Percentiles rank a stretch among this genome's conserved stretches.
Evolutionary conservation across 2,113 vertebrate genomes (phyloP).

Genomic region (Solea solea): DNA sequence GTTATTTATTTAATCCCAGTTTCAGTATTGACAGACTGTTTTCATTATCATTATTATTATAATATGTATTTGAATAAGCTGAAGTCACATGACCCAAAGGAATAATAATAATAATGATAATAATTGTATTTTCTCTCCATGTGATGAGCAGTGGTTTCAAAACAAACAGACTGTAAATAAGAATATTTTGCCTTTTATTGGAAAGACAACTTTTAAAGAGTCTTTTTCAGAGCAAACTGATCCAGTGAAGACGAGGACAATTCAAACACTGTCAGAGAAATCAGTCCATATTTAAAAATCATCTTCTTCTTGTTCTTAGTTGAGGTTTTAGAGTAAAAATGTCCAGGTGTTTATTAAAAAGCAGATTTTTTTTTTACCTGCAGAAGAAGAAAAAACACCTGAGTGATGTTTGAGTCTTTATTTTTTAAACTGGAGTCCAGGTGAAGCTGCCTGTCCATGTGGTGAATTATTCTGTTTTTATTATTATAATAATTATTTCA

Average conservation of each 20-base stretch:
- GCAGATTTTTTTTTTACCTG: conserved; percentile 19
- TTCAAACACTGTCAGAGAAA: no score
- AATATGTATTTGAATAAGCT: conserved; percentile 33
- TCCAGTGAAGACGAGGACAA: conserved; percentile 27
- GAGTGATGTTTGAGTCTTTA: not conserved
- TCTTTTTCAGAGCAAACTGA: conserved; percentile 53
- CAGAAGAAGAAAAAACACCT: not conserved
- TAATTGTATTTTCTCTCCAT: conserved; percentile 40
- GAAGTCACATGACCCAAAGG: conserved; percentile 41
- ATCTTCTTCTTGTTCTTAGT: conserved; percentile 52
- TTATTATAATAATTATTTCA: conserved; percentile 73
- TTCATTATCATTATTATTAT: conserved; percentile 43
- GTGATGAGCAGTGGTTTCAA: conserved; percentile 41
- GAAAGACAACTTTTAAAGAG: conserved; percentile 65
- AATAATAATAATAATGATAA: conserved; percentile 20
- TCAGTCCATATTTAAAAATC: no score
- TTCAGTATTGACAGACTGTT: conserved; percentile 63
- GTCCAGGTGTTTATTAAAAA: conserved; percentile 57
- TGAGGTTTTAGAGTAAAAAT: conserved; percentile 57
- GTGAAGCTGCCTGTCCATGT: conserved; percentile 33
- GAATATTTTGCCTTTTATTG: conserved; percentile 81
- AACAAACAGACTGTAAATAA: conserved; percentile 78
- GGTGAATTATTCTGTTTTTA: conserved; percentile 49
- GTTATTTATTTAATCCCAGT: conserved; percentile 76
- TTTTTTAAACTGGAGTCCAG: not conserved